Evolutionary conservation across 2,888 invertebrate genomes (phyloP).

Genomic region (Ceratothoa steindachneri): DNA sequence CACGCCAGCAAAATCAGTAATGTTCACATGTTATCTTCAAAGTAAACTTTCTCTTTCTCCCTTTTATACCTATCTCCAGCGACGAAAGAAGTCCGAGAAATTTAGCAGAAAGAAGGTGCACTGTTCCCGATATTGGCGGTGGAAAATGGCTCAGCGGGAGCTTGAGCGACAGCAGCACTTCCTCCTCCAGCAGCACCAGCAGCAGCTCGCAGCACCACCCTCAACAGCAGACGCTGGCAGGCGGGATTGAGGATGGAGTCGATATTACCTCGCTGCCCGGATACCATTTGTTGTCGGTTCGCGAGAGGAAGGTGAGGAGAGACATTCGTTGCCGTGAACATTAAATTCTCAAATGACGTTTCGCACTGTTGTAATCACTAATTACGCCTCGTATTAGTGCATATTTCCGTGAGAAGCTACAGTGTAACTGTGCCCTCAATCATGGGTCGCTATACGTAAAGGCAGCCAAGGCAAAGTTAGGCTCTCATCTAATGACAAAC

Average conservation of each 20-base stretch:
- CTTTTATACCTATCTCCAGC: too few species aligned
- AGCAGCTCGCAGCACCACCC: conserved; percentile 30
- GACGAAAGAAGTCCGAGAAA: conserved; percentile 48
- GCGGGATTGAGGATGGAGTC: conserved; percentile 42
- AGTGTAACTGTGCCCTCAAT: too few species aligned
- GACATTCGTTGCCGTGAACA: neutral
- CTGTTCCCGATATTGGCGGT: conserved; percentile 48
- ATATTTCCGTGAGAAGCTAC: too few species aligned
- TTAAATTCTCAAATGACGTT: neutral
- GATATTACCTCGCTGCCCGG: conserved; percentile 51
- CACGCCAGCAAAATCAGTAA: too few species aligned
- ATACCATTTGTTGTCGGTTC: conserved; percentile 53
- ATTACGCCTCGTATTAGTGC: too few species aligned
- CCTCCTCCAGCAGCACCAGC: conserved; percentile 50
- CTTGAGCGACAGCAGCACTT: conserved; percentile 46
- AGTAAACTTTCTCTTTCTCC: too few species aligned
- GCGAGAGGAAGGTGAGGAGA: conserved; percentile 54
- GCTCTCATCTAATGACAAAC: too few species aligned
- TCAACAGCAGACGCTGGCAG: conserved; percentile 34
- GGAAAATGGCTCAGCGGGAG: conserved; percentile 48
- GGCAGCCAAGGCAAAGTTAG: too few species aligned
- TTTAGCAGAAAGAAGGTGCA: conserved; percentile 47
- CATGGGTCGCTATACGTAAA: too few species aligned
- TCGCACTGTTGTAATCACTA: too few species aligned
- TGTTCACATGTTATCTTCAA: too few species aligned